phyloP scores from a whole-genome alignment of 2,888 invertebrate genomes.

The Lycocerus yunnanus region DNA sequence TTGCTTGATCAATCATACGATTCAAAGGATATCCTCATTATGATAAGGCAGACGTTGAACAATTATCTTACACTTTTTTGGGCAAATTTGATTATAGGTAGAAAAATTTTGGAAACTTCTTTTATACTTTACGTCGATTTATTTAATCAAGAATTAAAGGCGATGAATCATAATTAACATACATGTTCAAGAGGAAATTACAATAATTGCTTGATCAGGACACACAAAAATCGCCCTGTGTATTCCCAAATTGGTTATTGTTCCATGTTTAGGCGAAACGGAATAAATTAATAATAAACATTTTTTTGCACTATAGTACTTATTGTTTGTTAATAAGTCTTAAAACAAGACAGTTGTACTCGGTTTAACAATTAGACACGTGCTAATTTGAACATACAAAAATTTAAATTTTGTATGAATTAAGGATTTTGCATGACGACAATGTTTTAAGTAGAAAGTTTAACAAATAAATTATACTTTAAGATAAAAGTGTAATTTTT shows the following conservation, averaged over 20 bases:
- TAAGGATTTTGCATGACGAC: background rate
- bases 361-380: background rate
- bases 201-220: background rate
- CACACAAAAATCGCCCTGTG: background rate
- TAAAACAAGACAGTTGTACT: background rate
- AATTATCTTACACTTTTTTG: background rate
- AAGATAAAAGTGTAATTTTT: background rate
- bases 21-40: conserved; percentile 20
- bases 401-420: background rate
- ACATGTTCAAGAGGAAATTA: background rate
- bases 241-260: background rate
- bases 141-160: background rate
- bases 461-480: background rate
- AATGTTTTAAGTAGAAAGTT: background rate
- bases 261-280: background rate
- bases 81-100: background rate
- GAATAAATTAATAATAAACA: background rate
- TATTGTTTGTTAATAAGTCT: background rate
- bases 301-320: background rate
- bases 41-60: conserved; percentile 4
- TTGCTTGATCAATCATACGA: conserved; percentile 16
- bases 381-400: background rate
- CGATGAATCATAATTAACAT: background rate
- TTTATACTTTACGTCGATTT: background rate
- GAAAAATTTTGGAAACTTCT: background rate